Conservation (phyloP, 1,140 invertebrate genomes). For the Centruroides vittatus region DNA sequence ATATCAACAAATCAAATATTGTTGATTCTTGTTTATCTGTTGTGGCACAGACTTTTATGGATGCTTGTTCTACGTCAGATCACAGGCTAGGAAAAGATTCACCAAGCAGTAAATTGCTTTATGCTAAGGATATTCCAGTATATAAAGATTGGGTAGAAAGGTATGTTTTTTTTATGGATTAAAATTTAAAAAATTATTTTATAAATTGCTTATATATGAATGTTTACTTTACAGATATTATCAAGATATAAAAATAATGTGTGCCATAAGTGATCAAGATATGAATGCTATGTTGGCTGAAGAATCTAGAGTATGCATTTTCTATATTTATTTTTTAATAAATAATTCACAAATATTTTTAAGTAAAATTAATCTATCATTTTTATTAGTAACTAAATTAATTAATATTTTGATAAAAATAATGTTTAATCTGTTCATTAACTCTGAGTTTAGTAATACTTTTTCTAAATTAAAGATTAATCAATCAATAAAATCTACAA, state of each 20-base stretch:
- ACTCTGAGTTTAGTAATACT: too few species aligned
- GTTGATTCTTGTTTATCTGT: conserved; percentile 98
- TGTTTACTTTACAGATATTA: conserved; percentile 31
- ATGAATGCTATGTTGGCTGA: conserved; percentile 99
- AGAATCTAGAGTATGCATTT: conserved; percentile 74
- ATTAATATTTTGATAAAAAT: too few species aligned
- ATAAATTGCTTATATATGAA: not conserved
- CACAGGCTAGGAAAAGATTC: conserved; percentile 98
- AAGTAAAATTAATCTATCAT: too few species aligned
- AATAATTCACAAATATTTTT: too few species aligned
- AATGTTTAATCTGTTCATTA: too few species aligned
- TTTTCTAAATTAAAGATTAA: too few species aligned
- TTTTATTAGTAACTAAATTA: too few species aligned
- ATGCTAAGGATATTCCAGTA: conserved; percentile 98
- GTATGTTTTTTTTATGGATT: not conserved
- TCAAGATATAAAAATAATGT: conserved; percentile 56
- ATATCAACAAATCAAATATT: conserved; percentile 98
- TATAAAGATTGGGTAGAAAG: conserved; percentile 99
- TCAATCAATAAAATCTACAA: too few species aligned
- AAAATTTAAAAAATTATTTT: not conserved
- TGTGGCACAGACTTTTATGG: conserved; percentile 99
- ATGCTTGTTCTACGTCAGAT: conserved; percentile 98
- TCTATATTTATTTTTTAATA: too few species aligned
- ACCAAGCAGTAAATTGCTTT: conserved; percentile 94
- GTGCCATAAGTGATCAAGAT: conserved; percentile 95